These are phyloP conservation scores for Hyles vespertilio DNA, from an alignment of 1,140 invertebrate genomes.

Conservation along the genomic window DNA sequence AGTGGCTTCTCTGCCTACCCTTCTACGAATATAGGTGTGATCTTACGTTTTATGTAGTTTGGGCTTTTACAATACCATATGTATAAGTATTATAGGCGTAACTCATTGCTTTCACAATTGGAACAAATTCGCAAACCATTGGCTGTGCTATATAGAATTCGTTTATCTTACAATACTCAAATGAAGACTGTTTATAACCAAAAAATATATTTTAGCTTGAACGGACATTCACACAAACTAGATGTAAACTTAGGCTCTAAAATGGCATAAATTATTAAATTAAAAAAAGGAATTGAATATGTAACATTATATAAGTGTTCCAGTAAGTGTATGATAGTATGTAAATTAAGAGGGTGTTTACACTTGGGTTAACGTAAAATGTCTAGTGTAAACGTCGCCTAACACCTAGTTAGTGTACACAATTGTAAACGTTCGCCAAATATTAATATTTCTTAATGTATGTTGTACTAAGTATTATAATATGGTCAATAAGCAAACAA, in stretches of 20 bases:
- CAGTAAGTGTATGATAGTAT: not conserved
- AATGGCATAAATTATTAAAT: not conserved
- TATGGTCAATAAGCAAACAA: too few species aligned
- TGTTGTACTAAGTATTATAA: too few species aligned
- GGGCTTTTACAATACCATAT: too few species aligned
- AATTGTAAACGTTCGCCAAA: slow-evolving; percentile 1
- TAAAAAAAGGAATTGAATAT: slow-evolving; percentile 1
- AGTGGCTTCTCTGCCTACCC: too few species aligned
- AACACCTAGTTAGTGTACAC: not conserved
- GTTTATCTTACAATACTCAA: too few species aligned
- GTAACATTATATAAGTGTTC: slow-evolving; percentile 4
- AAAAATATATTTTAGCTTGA: not conserved
- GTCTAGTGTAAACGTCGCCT: not conserved
- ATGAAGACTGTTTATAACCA: not conserved
- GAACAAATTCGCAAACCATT: too few species aligned
- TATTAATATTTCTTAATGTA: not conserved
- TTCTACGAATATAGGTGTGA: too few species aligned
- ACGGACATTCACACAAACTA: not conserved
- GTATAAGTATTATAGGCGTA: too few species aligned
- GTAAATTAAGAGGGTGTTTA: not conserved
- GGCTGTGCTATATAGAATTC: too few species aligned
- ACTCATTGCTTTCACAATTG: too few species aligned
- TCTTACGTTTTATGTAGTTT: too few species aligned
- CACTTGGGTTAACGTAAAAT: not conserved
- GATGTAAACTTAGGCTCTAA: not conserved